Conservation (phyloP, 2,797 vertebrate genomes). For the Gymnothorax javanicus region DNA sequence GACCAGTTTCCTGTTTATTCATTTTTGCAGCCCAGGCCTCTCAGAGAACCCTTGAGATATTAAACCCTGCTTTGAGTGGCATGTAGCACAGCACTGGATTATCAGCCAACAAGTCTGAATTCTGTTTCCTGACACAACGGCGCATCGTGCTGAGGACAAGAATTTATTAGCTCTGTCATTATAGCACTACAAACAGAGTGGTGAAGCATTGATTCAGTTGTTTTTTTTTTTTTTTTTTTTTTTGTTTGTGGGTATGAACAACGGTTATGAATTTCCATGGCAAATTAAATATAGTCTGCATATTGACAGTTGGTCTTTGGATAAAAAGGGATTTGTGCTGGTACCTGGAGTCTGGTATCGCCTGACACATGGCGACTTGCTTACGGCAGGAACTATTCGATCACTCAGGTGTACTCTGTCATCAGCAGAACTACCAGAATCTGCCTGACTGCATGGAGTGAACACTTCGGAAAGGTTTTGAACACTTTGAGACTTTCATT, state of each 20-base stretch:
- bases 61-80: not conserved
- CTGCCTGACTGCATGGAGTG: not conserved
- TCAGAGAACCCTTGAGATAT: not conserved
- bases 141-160: not conserved
- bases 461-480: not conserved
- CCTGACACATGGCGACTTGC: slow-evolving; percentile 2
- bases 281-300: not conserved
- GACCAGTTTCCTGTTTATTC: not conserved
- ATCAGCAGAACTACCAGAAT: not conserved
- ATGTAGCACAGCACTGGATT: not conserved
- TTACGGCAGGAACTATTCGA: not conserved
- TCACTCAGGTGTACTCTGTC: not conserved
- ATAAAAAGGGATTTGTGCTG: not conserved
- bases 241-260: not conserved
- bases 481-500: not conserved
- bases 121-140: not conserved
- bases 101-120: not conserved
- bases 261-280: not conserved
- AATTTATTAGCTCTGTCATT: not conserved
- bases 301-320: not conserved
- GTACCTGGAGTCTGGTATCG: not conserved
- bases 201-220: too few relatives aligned
- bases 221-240: too few relatives aligned
- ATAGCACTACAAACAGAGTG: not conserved
- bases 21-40: not conserved